Percentiles rank a stretch among this genome's conserved stretches.
Evolutionary conservation across 1,140 invertebrate species (phyloP).

Genomic region (Calephelis nemesis): DNA sequence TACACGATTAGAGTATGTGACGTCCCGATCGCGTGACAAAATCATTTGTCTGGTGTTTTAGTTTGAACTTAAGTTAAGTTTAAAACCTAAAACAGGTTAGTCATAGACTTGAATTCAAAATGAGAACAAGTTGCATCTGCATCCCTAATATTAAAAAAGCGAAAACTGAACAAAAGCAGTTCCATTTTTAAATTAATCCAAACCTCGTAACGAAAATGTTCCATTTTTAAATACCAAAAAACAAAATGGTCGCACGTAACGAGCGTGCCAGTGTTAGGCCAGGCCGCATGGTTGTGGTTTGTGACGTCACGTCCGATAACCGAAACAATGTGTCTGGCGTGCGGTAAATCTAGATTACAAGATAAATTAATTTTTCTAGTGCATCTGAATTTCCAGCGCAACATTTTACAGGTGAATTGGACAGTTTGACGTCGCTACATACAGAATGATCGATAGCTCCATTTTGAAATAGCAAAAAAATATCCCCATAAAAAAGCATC

Average conservation of each 20-base stretch:
- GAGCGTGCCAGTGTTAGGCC: slow-evolving; percentile 12
- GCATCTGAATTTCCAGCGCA: slow-evolving; percentile 1
- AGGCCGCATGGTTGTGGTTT: slow-evolving; percentile 19
- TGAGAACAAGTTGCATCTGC: too few species aligned
- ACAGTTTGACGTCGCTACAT: not conserved
- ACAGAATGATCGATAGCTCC: not conserved
- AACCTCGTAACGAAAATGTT: not conserved
- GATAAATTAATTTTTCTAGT: slow-evolving; percentile 8
- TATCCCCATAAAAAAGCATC: not conserved
- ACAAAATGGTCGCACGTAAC: not conserved
- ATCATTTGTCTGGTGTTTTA: too few species aligned
- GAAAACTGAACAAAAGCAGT: too few species aligned
- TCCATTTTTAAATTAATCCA: not conserved
- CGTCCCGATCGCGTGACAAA: too few species aligned
- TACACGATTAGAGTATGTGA: too few species aligned
- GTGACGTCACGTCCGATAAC: slow-evolving; percentile 21
- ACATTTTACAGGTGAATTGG: slow-evolving; percentile 4
- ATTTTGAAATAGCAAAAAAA: not conserved
- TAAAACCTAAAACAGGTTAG: too few species aligned
- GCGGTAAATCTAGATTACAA: slow-evolving; percentile 13
- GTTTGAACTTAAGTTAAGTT: too few species aligned
- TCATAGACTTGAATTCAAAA: too few species aligned
- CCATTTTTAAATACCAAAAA: slow-evolving; percentile 13
- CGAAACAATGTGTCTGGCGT: slow-evolving; percentile 9
- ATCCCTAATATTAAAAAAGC: too few species aligned